Conservation (phyloP, 2,113 vertebrate genomes). For the Formicarius rufipectus region DNA sequence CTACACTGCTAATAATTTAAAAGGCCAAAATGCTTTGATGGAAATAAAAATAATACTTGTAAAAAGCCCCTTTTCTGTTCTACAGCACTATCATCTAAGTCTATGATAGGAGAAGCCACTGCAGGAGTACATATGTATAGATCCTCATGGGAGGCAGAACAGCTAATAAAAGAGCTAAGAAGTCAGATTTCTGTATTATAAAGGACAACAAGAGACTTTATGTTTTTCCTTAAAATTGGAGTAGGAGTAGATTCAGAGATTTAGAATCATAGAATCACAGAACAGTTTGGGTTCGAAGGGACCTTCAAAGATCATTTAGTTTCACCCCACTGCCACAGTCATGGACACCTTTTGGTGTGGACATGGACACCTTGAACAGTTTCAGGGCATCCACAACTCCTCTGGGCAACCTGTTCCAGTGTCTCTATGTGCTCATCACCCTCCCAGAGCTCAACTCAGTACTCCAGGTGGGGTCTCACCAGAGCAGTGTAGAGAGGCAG, state of each 20-base stretch:
- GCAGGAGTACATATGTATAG: not conserved
- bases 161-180: not conserved
- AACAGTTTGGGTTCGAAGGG: not conserved
- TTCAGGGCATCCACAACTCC: not conserved
- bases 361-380: not conserved
- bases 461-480: not conserved
- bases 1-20: not conserved
- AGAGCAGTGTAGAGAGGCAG: not conserved
- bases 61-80: not conserved
- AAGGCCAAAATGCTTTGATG: not conserved
- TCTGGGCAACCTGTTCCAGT: not conserved
- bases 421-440: not conserved
- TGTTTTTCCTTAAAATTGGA: not conserved
- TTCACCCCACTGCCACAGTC: too few relatives aligned
- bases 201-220: not conserved
- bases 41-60: not conserved
- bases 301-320: not conserved
- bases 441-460: not conserved
- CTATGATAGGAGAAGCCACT: not conserved
- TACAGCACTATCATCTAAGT: not conserved
- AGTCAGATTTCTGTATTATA: not conserved
- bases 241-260: not conserved
- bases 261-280: not conserved
- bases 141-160: not conserved
- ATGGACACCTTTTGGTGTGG: not conserved